Percentiles rank a stretch among this genome's conserved stretches.
Conservation (phyloP, 2,888 invertebrate species). For the Chironomus tentans region DNA sequence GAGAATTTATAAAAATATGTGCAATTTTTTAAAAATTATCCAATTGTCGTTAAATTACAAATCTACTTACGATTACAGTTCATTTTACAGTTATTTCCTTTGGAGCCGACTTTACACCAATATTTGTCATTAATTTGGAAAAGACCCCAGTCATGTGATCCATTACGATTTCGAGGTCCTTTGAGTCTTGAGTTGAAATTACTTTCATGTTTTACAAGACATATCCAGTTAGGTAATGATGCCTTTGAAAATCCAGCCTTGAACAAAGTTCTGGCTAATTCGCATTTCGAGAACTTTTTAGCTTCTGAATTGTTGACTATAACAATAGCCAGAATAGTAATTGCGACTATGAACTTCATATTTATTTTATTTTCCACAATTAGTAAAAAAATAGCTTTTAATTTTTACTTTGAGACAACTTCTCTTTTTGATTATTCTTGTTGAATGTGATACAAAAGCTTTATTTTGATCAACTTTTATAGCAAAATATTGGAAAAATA, state of each 20-base stretch:
- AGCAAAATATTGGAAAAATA: no score
- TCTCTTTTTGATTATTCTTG: no score
- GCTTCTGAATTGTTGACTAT: background rate
- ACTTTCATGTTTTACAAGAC: slow-evolving; percentile 29
- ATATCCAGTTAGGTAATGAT: background rate
- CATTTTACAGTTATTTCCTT: slow-evolving; percentile 43
- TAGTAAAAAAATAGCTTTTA: no score
- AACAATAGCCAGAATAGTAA: background rate
- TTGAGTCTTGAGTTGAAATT: slow-evolving; percentile 29
- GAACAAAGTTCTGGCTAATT: background rate
- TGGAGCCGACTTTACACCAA: slow-evolving; percentile 42
- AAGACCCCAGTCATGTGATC: slow-evolving; percentile 44
- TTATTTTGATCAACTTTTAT: no score
- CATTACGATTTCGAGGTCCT: slow-evolving; percentile 32
- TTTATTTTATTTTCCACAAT: no score
- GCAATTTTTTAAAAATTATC: no score
- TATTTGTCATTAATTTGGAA: slow-evolving; percentile 46
- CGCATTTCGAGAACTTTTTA: background rate
- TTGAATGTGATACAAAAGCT: no score
- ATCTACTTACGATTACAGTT: slow-evolving; percentile 37
- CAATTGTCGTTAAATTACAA: no score
- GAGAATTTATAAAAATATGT: background rate
- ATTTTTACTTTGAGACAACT: no score
- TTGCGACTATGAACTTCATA: background rate
- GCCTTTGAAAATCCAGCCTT: background rate